Evolutionary conservation across 2,113 vertebrate species (phyloP).

Genomic region (Electrona antarctica): DNA sequence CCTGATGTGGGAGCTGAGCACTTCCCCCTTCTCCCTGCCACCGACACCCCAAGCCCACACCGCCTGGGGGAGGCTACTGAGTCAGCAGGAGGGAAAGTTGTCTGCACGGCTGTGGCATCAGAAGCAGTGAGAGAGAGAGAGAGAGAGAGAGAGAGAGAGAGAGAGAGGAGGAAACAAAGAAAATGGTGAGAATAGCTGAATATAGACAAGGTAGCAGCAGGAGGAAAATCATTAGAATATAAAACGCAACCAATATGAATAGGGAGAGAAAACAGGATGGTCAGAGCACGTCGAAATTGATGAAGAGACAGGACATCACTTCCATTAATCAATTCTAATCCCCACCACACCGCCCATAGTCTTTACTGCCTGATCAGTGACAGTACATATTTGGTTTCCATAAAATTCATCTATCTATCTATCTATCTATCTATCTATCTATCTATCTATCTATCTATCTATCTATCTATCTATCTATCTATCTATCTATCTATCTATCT

Average conservation of each 20-base stretch:
- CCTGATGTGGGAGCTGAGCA: constrained; percentile 74
- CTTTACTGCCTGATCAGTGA: no score
- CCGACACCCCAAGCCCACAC: constrained; percentile 74
- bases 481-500: no score
- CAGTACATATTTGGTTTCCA: no score
- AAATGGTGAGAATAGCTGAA: constrained; percentile 32
- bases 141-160: constrained; percentile 47
- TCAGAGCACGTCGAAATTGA: constrained; percentile 20
- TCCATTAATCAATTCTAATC: no score
- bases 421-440: no score
- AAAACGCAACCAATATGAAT: neutral
- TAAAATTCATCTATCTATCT: no score
- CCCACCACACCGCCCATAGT: no score
- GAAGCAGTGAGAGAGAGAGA: constrained; percentile 63
- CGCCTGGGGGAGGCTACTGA: constrained; percentile 78
- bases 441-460: no score
- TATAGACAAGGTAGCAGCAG: constrained; percentile 50
- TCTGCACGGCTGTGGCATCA: constrained; percentile 78
- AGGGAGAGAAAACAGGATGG: neutral
- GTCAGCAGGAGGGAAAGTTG: constrained; percentile 83
- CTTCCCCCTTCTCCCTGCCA: constrained; percentile 48
- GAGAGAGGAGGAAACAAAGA: neutral
- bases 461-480: no score
- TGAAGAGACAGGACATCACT: neutral
- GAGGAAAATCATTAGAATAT: neutral